Evolutionary conservation across 2,888 invertebrate genomes (phyloP).

Genomic region (Trissolcus japonicus): DNA sequence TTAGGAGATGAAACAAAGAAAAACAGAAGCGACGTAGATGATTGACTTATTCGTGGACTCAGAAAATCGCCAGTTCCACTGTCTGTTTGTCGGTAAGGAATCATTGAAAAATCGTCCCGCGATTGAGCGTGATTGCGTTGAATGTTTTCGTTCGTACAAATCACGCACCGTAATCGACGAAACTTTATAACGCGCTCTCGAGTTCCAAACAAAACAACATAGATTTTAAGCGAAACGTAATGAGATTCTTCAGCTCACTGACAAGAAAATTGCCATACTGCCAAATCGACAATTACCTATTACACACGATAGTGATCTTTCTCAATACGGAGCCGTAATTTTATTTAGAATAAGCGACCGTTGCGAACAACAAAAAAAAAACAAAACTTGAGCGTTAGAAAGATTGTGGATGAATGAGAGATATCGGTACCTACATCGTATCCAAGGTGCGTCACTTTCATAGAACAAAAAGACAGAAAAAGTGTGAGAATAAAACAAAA

Average conservation of each 20-base stretch:
- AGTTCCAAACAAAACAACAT: slow-evolving; percentile 49
- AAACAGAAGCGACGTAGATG: neutral
- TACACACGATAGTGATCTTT: slow-evolving; percentile 72
- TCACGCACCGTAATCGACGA: slow-evolving; percentile 4
- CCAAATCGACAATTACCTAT: slow-evolving; percentile 75
- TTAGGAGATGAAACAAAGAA: neutral
- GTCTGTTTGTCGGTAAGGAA: slow-evolving; percentile 16
- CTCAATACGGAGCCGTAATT: slow-evolving; percentile 71
- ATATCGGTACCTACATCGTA: slow-evolving; percentile 69
- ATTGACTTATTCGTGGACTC: neutral
- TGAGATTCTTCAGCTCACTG: slow-evolving; percentile 68
- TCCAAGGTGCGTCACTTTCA: slow-evolving; percentile 62
- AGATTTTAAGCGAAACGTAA: slow-evolving; percentile 59
- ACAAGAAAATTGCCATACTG: slow-evolving; percentile 74
- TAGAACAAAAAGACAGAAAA: slow-evolving; percentile 39
- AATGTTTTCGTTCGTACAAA: slow-evolving; percentile 16
- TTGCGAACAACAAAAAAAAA: slow-evolving; percentile 66
- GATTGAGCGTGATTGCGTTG: slow-evolving; percentile 9
- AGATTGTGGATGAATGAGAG: slow-evolving; percentile 59
- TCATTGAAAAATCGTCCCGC: slow-evolving; percentile 16
- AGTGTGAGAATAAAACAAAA: neutral
- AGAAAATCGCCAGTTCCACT: slow-evolving; percentile 2
- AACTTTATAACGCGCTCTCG: slow-evolving; percentile 21
- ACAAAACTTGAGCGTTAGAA: slow-evolving; percentile 26
- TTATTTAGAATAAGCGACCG: slow-evolving; percentile 72